Base-by-base conservation (phyloP, 1,140 invertebrate genomes). In the Drosophila murphyi region DNA sequence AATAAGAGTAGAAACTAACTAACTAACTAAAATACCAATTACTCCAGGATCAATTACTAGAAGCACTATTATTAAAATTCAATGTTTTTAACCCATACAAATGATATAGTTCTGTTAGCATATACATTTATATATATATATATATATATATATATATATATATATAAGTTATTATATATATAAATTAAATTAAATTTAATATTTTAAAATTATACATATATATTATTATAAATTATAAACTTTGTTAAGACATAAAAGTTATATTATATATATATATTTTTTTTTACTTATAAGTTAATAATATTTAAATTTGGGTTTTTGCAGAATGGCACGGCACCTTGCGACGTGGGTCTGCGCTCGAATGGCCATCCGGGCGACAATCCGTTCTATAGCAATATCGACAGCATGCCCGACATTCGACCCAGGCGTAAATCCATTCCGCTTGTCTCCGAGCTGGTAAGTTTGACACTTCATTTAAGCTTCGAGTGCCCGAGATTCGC, bases 311-410 rank as follows among this genome's bases (percentile, higher is more conserved):
- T 20, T 20, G 20, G 20, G 1, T 20, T 20, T 63, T 79, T 72
- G 32, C 95, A 97, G 96, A 97, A 97, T 95, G 96, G 96, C 67
- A 95, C 95, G 81, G 95, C 95, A 35, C 95, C 95, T 59, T 96
- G 95, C 52, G 96, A 97, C 78, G 94, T 95, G 72, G 95, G 94
- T 28, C 95, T 96, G 69, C 94, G 96, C 64, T 94, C 95, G n/a
- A 97, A 96, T 95, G 96, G 97, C 68, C 96, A 97, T 93, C 96
- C 97, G 20, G 97, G 97, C 70, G 97, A 99, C 93, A 99, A 99
- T 94, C 97, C 98, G 7, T 99, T 99, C 94, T 99, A 99, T 95
- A 99, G 97, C 93, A 98, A 98, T 93, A 99, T 99, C 93, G 98
- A 99, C 95, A 99, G 98, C 91, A 99, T 99, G 97, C 98, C 99